Conservation (phyloP, 1,140 invertebrate genomes). For the Papilio dardanus region DNA sequence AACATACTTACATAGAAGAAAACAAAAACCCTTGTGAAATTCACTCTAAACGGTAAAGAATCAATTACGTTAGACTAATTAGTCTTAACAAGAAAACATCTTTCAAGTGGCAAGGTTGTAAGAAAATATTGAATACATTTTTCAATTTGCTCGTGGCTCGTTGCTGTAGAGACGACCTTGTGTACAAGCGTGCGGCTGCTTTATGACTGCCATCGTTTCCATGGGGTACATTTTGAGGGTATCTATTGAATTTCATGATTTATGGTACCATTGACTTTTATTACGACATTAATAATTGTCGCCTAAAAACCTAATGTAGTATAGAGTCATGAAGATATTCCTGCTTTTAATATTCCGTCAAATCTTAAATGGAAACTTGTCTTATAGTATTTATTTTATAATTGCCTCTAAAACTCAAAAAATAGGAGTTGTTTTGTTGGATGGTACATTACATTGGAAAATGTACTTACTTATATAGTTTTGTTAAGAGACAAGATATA, state of each 20-base stretch:
- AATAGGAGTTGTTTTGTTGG: no score
- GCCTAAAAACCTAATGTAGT: neutral
- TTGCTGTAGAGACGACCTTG: constrained; percentile 50
- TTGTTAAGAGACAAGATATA: no score
- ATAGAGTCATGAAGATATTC: neutral
- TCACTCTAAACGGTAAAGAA: neutral
- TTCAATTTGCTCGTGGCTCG: constrained; percentile 18
- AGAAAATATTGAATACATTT: constrained; percentile 34
- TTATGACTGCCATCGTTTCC: constrained; percentile 59
- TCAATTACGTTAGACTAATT: neutral
- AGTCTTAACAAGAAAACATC: neutral
- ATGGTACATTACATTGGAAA: no score
- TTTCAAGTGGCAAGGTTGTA: constrained; percentile 4
- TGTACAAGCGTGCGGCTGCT: constrained; percentile 55
- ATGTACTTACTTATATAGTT: no score
- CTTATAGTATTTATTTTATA: neutral
- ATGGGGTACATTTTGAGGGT: constrained; percentile 59
- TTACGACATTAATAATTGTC: neutral
- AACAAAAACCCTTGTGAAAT: neutral
- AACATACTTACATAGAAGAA: no score
- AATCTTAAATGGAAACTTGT: neutral
- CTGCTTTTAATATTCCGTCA: neutral
- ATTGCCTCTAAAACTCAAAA: no score
- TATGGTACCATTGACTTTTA: constrained; percentile 52
- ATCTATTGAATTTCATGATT: constrained; percentile 58